Evolutionary conservation across 2,797 vertebrate species (phyloP).

Genomic region (Sebastiscus albofasciatus): DNA sequence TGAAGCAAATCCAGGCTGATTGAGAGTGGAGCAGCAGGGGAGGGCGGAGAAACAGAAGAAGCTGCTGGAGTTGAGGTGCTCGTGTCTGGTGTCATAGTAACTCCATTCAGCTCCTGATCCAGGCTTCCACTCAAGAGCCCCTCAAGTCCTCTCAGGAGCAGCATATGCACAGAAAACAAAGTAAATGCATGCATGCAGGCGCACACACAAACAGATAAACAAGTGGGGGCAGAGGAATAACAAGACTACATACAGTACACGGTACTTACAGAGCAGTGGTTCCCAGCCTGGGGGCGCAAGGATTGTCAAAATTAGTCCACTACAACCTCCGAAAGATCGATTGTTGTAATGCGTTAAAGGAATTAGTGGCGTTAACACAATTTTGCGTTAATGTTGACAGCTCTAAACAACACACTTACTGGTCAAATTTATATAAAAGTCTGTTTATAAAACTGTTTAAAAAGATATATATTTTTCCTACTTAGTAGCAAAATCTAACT

Average conservation of each 20-base stretch:
- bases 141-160: conserved; percentile 82
- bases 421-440: no score
- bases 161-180: conserved; percentile 76
- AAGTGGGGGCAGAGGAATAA: background rate
- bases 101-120: conserved; percentile 77
- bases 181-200: conserved; percentile 65
- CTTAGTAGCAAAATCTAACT: no score
- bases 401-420: no score
- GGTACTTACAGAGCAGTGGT: no score
- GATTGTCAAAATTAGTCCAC: no score
- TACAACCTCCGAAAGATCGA: no score
- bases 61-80: conserved; percentile 78
- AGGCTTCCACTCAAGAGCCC: conserved; percentile 83
- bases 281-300: no score
- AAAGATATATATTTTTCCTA: no score
- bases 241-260: background rate
- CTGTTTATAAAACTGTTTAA: no score
- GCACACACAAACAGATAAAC: conserved; percentile 15
- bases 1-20: conserved; percentile 56
- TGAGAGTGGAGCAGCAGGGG: conserved; percentile 65
- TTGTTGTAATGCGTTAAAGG: no score
- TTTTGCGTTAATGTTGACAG: no score
- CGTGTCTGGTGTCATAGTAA: conserved; percentile 84
- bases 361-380: no score
- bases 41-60: conserved; percentile 82